phyloP scores from a whole-genome alignment of 2,113 vertebrate species.

The Galbula dea region DNA sequence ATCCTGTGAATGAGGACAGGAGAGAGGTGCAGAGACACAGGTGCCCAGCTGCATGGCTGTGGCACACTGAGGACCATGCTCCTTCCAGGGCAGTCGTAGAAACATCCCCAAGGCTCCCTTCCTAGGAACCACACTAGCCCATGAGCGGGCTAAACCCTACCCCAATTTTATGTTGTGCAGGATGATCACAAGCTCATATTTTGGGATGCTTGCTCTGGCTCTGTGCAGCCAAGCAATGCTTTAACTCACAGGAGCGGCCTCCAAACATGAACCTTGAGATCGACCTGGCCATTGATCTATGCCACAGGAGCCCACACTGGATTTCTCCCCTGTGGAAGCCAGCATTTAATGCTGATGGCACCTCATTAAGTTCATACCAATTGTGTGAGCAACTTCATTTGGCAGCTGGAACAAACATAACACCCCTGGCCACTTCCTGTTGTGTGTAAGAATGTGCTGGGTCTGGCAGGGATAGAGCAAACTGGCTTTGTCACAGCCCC shows the following conservation, averaged over 20 bases:
- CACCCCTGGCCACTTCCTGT: neutral
- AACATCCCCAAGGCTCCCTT: neutral
- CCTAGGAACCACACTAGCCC: neutral
- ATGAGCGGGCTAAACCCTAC: neutral
- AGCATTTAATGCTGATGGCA: neutral
- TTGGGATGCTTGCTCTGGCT: neutral
- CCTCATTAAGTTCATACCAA: neutral
- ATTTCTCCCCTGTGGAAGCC: neutral
- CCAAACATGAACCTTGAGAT: neutral
- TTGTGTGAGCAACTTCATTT: neutral
- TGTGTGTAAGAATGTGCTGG: neutral
- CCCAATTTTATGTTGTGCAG: neutral
- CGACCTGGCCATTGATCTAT: neutral
- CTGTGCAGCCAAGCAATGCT: neutral
- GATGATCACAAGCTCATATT: neutral
- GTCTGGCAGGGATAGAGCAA: neutral
- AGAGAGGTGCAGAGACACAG: rapidly evolving
- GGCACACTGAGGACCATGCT: rapidly evolving
- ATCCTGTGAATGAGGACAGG: neutral
- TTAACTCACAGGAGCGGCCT: neutral
- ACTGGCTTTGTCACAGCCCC: neutral
- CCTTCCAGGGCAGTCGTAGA: neutral
- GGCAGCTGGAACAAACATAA: neutral
- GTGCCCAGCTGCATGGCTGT: neutral
- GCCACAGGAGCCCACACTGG: neutral